Evolutionary conservation across 2,888 invertebrate genomes (phyloP).

Genomic region (Pterostichus niger): DNA sequence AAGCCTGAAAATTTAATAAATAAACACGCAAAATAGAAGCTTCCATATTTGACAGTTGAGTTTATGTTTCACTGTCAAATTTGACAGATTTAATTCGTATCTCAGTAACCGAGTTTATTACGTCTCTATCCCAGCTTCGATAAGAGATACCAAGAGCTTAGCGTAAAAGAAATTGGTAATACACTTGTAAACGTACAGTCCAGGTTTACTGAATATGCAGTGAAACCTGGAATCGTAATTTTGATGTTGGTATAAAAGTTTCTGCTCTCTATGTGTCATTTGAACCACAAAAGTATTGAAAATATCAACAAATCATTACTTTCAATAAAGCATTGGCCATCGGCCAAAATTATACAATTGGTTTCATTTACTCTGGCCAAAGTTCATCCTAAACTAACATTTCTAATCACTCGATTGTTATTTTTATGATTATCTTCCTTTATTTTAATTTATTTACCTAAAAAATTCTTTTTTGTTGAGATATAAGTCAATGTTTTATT

Average conservation of each 20-base stretch:
- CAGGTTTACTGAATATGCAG: slow-evolving; percentile 35
- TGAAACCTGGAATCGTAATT: slow-evolving; percentile 57
- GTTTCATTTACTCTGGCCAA: slow-evolving; percentile 44
- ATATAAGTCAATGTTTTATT: not conserved
- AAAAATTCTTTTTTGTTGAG: slow-evolving; percentile 11
- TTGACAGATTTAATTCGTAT: not conserved
- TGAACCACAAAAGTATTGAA: slow-evolving; percentile 71
- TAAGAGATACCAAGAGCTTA: slow-evolving; percentile 57
- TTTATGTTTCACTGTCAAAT: slow-evolving; percentile 14
- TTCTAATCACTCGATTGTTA: not conserved
- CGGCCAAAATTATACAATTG: slow-evolving; percentile 56
- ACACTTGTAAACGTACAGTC: slow-evolving; percentile 62
- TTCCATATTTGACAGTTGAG: slow-evolving; percentile 31
- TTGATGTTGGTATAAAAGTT: slow-evolving; percentile 68
- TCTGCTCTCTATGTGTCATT: slow-evolving; percentile 72
- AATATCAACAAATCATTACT: slow-evolving; percentile 68
- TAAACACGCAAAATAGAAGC: slow-evolving; percentile 11
- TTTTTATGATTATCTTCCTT: slow-evolving; percentile 12
- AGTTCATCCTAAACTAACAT: slow-evolving; percentile 29
- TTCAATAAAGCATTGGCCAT: slow-evolving; percentile 65
- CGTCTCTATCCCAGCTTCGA: slow-evolving; percentile 53
- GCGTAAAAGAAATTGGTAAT: slow-evolving; percentile 59
- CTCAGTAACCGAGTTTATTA: slow-evolving; percentile 27
- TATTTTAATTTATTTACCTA: not conserved
- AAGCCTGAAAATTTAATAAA: no score